Base-by-base conservation (phyloP, 2,113 vertebrate species). In the Hylia prasina region DNA sequence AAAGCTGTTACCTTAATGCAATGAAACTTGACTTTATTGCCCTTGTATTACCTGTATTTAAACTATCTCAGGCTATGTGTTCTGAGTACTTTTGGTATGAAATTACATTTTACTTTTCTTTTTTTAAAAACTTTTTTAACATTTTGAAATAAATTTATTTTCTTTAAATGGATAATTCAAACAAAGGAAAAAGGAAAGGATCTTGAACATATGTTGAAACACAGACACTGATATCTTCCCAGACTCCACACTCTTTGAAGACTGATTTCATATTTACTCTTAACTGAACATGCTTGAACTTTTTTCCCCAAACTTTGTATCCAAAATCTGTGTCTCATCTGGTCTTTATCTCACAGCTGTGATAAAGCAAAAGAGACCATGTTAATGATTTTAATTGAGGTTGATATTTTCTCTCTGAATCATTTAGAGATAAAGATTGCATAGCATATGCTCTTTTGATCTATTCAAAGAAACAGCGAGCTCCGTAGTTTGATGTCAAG, bases 311-410 rank as follows among this genome's bases (percentile, higher is more conserved):
- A 57, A 71, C n/a, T 87, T 93, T 50, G 23, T 76, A 72, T 91
- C 73, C 73, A 65, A 75, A 79, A 79, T 87, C 57, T 58, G 19
- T 94, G 48, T 93, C 61, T 89, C 63, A 72, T 94, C 81, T 76
- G 25, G 70, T 90, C 51, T 95, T 96, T 95, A 96, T 94, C 89
- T 94, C n/a, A 57, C 40, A 93, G 66, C 33, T 93, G 66, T 90
- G 54, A 94, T 93, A 95, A 87, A 82, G 87, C 35, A 48, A 84
- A 87, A 89, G 47, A 93, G 85, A 87, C 57, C 56, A 83, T 88
- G 66, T 82, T 97, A 95, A 86, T 96, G 83, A 89, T 95, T 95
- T 97, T 97, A 96, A 97, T 91, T 96, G 80, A 84, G 66, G 91
- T 82, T 78, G 47, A 83, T 91, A 83, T 91, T 97, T 97, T 87